These are phyloP conservation scores for Petaurus breviceps DNA, from an alignment of 2,113 vertebrate species.

Conservation along the genomic window DNA sequence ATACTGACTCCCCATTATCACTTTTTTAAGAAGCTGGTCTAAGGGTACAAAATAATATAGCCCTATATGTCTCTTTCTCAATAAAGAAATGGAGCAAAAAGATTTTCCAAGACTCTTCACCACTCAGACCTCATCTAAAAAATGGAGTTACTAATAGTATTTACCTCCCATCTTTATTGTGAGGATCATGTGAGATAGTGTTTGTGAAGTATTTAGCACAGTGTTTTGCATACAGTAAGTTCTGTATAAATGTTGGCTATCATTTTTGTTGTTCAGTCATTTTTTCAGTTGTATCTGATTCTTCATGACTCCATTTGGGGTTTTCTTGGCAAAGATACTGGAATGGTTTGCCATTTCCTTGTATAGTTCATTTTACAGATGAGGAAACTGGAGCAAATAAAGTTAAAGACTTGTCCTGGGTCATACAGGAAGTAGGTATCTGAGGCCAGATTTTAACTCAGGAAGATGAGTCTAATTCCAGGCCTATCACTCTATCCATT, in stretches of 20 bases:
- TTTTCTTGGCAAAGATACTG: neutral
- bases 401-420: neutral
- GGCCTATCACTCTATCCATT: neutral
- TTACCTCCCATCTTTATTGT: neutral
- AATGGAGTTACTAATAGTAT: neutral
- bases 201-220: neutral
- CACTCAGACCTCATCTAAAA: neutral
- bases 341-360: neutral
- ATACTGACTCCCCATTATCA: neutral
- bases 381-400: neutral
- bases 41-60: neutral
- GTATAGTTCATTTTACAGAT: neutral
- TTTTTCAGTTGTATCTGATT: neutral
- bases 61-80: neutral
- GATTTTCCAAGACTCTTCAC: neutral
- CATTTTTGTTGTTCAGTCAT: neutral
- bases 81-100: neutral
- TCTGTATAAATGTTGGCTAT: neutral
- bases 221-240: neutral
- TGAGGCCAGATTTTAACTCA: neutral
- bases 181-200: neutral
- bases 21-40: neutral
- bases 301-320: neutral
- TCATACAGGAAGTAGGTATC: neutral
- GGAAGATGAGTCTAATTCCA: neutral